Evolutionary conservation across 2,113 vertebrate species (phyloP).

Genomic region (Percopsis transmontana): DNA sequence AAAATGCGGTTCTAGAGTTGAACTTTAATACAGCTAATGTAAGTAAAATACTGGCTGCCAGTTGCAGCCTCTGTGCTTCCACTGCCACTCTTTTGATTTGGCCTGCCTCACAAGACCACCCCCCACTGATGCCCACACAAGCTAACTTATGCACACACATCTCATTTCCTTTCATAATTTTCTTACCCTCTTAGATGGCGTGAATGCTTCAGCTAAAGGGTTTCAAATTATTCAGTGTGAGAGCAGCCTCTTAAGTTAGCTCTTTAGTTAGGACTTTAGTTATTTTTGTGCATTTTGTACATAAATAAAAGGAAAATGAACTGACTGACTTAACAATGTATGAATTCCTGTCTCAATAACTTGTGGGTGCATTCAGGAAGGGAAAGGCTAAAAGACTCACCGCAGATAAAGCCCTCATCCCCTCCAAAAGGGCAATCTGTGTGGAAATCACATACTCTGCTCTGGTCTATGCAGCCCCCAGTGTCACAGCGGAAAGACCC

Average conservation of each 20-base stretch:
- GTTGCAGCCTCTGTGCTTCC: slow-evolving; percentile 14
- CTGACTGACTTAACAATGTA: not conserved
- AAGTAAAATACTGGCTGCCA: slow-evolving; percentile 35
- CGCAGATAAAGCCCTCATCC: slow-evolving; percentile 80
- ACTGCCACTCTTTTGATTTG: not conserved
- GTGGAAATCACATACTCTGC: slow-evolving; percentile 83
- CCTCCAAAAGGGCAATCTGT: slow-evolving; percentile 81
- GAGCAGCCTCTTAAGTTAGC: not conserved
- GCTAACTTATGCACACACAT: slow-evolving; percentile 1
- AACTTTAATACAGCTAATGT: slow-evolving; percentile 61
- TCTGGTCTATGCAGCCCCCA: slow-evolving; percentile 77
- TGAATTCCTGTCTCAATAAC: not conserved
- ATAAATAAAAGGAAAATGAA: not conserved
- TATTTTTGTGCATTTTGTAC: not conserved
- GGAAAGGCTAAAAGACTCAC: slow-evolving; percentile 65
- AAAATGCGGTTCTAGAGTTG: not conserved
- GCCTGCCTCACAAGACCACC: slow-evolving; percentile 14
- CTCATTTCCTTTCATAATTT: slow-evolving; percentile 6
- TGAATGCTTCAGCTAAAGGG: not conserved
- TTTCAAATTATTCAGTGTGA: not conserved
- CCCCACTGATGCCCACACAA: not conserved
- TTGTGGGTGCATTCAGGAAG: not conserved
- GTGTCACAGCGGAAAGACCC: slow-evolving; percentile 77
- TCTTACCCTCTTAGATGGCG: not conserved
- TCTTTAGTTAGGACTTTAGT: not conserved